phyloP scores from a whole-genome alignment of 2,113 vertebrate species.

The Nicator chloris region DNA sequence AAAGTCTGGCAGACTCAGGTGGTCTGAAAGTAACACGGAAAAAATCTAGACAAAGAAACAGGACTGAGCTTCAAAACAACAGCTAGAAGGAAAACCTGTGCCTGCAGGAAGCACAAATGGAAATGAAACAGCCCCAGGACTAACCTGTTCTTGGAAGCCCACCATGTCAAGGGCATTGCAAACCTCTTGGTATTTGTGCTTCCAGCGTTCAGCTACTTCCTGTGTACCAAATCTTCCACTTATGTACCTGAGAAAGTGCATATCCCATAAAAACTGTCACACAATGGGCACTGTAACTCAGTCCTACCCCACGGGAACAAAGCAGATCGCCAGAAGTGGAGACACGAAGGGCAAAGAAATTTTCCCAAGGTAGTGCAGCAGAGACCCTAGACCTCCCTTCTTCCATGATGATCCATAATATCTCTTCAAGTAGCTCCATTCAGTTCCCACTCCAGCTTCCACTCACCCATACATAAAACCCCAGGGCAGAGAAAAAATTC shows the following conservation, averaged over 20 bases:
- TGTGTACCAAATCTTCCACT: conserved; percentile 53
- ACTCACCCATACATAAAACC: neutral
- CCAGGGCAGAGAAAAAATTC: neutral
- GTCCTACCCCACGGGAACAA: neutral
- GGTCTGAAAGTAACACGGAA: neutral
- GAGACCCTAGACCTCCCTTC: neutral
- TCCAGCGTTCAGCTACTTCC: conserved; percentile 61
- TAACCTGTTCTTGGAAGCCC: conserved; percentile 79
- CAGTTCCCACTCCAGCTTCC: neutral
- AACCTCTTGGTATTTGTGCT: conserved; percentile 68
- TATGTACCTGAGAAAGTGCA: conserved; percentile 70
- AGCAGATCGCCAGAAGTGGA: neutral
- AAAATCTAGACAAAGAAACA: neutral
- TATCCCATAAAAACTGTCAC: neutral
- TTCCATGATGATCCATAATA: neutral
- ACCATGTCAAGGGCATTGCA: conserved; percentile 81
- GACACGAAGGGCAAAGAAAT: neutral
- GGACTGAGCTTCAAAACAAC: neutral
- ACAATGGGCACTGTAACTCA: neutral
- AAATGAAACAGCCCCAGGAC: neutral
- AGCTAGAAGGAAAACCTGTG: neutral
- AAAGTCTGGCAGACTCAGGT: neutral
- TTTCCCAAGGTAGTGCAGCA: neutral
- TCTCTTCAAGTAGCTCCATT: neutral
- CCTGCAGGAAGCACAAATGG: neutral